A percentile compares a stretch with the other conserved stretches of the same genome.
phyloP scores from a whole-genome alignment of 2,888 invertebrate genomes.

The Ctena decussata region DNA sequence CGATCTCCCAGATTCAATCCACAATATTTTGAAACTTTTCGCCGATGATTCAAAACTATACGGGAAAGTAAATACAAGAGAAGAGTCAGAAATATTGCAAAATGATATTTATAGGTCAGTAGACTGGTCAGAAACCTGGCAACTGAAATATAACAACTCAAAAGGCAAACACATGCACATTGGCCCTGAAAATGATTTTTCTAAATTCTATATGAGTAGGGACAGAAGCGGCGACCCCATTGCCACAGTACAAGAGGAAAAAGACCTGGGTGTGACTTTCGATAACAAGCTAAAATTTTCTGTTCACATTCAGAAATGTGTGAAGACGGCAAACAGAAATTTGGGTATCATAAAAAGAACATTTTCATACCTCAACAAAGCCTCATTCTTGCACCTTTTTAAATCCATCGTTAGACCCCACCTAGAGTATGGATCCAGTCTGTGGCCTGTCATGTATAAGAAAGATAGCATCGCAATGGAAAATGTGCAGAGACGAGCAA shows the following conservation, averaged over 20 bases:
- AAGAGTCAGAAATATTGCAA: background rate
- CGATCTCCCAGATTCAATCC: background rate
- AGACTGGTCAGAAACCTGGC: background rate
- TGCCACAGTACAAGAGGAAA: background rate
- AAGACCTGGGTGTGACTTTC: conserved; percentile 5
- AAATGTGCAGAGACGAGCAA: background rate
- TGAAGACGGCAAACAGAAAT: conserved; percentile 40
- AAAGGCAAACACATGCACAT: conserved; percentile 26
- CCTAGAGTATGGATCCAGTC: too few relatives aligned
- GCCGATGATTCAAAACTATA: conserved; percentile 24
- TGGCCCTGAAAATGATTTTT: background rate
- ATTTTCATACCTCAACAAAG: conserved; percentile 22
- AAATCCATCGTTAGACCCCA: conserved; percentile 1
- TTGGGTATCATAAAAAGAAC: conserved; percentile 1
- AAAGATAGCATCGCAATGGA: background rate
- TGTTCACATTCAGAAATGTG: conserved; percentile 9
- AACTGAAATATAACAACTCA: background rate
- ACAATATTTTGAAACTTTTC: conserved; percentile 5
- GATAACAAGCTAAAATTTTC: conserved; percentile 16
- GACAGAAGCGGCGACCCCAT: background rate
- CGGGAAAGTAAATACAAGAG: background rate
- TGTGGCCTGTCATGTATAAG: too few relatives aligned
- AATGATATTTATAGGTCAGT: background rate
- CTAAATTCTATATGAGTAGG: conserved; percentile 11
- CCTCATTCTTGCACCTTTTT: conserved; percentile 2